A percentile compares a stretch with the other conserved stretches of the same genome.
These are phyloP conservation scores for Aphrophora alni DNA, from an alignment of 2,888 invertebrate genomes.

Conservation along the genomic window DNA sequence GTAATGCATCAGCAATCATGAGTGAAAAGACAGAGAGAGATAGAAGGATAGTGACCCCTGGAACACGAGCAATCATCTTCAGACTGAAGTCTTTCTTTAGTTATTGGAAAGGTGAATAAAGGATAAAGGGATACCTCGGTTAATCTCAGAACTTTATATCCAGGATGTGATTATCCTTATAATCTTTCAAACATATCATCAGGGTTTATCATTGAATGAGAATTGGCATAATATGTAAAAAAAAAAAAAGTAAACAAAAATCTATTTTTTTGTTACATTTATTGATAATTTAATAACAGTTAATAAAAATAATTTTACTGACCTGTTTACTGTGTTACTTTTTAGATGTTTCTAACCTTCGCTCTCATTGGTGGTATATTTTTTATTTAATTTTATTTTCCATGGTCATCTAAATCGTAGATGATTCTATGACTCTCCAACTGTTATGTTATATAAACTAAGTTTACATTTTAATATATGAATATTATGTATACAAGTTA, in stretches of 20 bases:
- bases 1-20: slow-evolving; percentile 99
- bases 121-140: not conserved
- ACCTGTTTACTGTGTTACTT: not conserved
- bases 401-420: too few species aligned
- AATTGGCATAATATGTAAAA: too few species aligned
- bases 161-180: too few species aligned
- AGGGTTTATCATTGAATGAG: too few species aligned
- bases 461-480: too few species aligned
- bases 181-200: too few species aligned
- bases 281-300: too few species aligned
- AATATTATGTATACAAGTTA: too few species aligned
- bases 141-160: not conserved
- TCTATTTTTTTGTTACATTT: too few species aligned
- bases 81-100: slow-evolving; percentile 18
- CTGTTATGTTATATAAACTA: too few species aligned
- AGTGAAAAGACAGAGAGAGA: slow-evolving; percentile 99
- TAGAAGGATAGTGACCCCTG: slow-evolving; percentile 99
- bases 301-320: not conserved
- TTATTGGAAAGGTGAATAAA: not conserved
- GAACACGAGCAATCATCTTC: slow-evolving; percentile 60
- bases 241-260: too few species aligned
- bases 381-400: not conserved
- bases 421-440: too few species aligned
- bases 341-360: not conserved
- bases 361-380: not conserved